phyloP scores from a whole-genome alignment of 2,113 vertebrate species.

The Aix galericulata region DNA sequence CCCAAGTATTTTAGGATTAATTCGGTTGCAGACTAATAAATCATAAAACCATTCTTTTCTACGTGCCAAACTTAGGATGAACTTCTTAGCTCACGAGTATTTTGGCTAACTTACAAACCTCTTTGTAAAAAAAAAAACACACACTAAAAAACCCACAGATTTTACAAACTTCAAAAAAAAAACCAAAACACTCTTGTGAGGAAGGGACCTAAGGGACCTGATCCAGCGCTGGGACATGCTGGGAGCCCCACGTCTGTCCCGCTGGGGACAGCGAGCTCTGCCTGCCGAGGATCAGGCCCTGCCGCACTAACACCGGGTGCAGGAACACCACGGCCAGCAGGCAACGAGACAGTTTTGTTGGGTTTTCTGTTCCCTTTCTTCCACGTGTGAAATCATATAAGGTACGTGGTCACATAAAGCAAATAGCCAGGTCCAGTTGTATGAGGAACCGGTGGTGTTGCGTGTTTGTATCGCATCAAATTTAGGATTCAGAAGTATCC shows the following conservation, averaged over 20 bases:
- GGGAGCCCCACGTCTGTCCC: not conserved
- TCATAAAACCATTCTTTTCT: not conserved
- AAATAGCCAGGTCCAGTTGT: not conserved
- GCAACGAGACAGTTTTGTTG: not conserved
- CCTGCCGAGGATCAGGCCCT: not conserved
- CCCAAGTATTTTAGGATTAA: not conserved
- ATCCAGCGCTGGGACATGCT: not conserved
- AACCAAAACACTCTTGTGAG: not conserved
- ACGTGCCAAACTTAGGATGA: not conserved
- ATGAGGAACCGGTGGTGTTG: not conserved
- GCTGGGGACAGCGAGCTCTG: not conserved
- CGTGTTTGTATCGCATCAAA: not conserved
- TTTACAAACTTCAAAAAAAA: not conserved
- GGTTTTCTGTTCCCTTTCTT: not conserved
- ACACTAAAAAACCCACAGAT: not conserved
- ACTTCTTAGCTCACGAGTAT: not conserved
- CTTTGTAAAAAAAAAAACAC: not conserved
- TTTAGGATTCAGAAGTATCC: not conserved
- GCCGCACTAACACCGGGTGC: accelerated
- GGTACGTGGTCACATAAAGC: not conserved
- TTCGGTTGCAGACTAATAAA: not conserved
- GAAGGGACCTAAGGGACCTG: not conserved
- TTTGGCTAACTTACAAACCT: not conserved
- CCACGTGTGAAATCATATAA: not conserved
- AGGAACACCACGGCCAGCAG: not conserved